A percentile compares a stretch with the other conserved stretches of the same genome.
Conservation (phyloP, 1,140 invertebrate species). For the Triops cancriformis region DNA sequence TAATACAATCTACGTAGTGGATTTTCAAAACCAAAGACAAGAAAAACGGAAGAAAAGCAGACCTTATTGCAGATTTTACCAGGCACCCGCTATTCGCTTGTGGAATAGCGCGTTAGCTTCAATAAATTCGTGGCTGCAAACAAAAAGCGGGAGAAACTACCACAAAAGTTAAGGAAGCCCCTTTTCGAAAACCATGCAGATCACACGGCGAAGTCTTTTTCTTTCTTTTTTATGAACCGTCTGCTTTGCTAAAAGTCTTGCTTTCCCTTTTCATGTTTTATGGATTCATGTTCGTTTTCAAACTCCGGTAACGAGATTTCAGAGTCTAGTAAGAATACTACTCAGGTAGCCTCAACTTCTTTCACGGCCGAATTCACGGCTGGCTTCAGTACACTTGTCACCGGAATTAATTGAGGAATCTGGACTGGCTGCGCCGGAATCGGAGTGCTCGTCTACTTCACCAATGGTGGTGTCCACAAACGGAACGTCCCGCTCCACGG, state of each 20-base stretch:
- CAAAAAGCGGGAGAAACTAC: neutral
- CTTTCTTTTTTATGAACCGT: neutral
- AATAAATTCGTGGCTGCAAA: neutral
- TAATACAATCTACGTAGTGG: neutral
- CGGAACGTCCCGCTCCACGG: slow-evolving; percentile 48
- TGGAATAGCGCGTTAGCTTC: neutral
- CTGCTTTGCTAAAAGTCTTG: neutral
- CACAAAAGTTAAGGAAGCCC: neutral
- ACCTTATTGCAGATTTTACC: slow-evolving; percentile 5
- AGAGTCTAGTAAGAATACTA: neutral
- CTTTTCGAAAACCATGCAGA: neutral
- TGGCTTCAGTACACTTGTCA: neutral
- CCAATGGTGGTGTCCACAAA: slow-evolving; percentile 58
- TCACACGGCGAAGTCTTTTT: neutral
- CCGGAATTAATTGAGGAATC: slow-evolving; percentile 24
- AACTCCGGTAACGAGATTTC: neutral
- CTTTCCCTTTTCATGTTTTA: neutral
- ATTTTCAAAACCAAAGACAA: neutral
- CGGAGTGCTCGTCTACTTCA: slow-evolving; percentile 60
- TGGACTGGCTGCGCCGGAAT: slow-evolving; percentile 29
- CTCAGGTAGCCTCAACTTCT: neutral
- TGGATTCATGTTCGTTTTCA: slow-evolving; percentile 9
- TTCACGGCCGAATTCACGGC: neutral
- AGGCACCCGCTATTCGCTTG: neutral
- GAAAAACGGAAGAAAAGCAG: neutral